Percentiles rank a stretch among this genome's conserved stretches.
Conservation (phyloP, 1,140 invertebrate genomes). For the Rhagoletis zephyria region DNA sequence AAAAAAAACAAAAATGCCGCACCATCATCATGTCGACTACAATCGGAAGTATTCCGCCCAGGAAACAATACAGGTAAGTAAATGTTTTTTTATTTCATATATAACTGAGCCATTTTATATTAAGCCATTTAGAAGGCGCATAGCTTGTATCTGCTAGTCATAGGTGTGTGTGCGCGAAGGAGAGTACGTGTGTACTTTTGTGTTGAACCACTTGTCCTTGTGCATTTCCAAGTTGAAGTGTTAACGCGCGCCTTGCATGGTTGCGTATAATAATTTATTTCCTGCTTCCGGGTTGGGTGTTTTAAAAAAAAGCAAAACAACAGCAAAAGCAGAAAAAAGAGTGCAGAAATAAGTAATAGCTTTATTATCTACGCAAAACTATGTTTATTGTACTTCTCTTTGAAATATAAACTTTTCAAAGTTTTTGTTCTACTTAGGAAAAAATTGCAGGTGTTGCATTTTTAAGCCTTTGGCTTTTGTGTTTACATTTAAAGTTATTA, state of each 20-base stretch:
- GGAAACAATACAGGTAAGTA: slow-evolving; percentile 73
- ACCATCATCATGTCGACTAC: slow-evolving; percentile 71
- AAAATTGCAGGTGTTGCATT: too few relatives aligned
- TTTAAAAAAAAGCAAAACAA: background rate
- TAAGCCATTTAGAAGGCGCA: slow-evolving; percentile 47
- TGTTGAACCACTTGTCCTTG: slow-evolving; percentile 21
- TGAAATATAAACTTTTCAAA: too few relatives aligned
- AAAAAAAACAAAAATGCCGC: slow-evolving; percentile 69
- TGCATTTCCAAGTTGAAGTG: slow-evolving; percentile 21
- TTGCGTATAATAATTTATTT: slow-evolving; percentile 42
- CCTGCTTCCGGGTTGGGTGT: background rate
- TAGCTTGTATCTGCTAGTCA: background rate
- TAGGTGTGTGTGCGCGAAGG: too few relatives aligned
- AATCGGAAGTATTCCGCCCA: slow-evolving; percentile 73
- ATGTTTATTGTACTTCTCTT: slow-evolving; percentile 9
- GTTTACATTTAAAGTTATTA: too few relatives aligned
- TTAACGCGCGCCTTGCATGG: slow-evolving; percentile 22
- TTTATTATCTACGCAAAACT: background rate
- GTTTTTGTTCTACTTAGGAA: too few relatives aligned
- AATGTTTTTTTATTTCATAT: slow-evolving; percentile 53
- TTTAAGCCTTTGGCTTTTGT: too few relatives aligned
- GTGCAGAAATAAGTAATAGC: background rate
- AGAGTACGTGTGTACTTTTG: background rate
- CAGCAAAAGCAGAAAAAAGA: background rate
- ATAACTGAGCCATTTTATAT: slow-evolving; percentile 11